These are phyloP conservation scores for Gallinago jamesoni DNA, from an alignment of 2,113 vertebrate genomes.

Conservation along the genomic window DNA sequence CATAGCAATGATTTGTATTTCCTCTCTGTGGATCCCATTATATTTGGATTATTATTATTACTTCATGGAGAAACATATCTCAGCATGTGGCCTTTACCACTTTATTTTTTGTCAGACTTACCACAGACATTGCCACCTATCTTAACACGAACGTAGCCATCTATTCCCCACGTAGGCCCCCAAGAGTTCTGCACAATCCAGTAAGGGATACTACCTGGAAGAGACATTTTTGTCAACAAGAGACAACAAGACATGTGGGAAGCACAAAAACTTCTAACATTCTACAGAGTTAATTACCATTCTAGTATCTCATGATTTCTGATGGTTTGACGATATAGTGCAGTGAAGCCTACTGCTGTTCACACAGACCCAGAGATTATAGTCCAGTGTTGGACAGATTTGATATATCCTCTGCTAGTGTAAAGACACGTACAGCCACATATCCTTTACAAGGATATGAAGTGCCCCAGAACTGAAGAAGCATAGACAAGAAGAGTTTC, in stretches of 20 bases:
- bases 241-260: neutral
- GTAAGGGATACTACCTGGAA: conserved; percentile 83
- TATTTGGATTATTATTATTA: neutral
- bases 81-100: neutral
- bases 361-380: neutral
- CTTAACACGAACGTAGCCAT: conserved; percentile 88
- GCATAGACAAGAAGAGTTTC: neutral
- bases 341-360: neutral
- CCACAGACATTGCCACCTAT: conserved; percentile 87
- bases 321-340: neutral
- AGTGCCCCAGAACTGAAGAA: neutral
- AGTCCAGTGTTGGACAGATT: neutral
- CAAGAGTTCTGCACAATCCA: conserved; percentile 95
- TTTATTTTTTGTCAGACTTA: conserved; percentile 69
- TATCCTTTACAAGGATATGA: neutral
- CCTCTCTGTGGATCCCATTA: neutral
- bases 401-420: neutral
- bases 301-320: neutral
- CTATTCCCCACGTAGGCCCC: conserved; percentile 86
- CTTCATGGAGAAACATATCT: neutral
- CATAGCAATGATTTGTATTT: neutral
- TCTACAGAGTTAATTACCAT: neutral
- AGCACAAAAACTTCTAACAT: neutral
- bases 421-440: fast-evolving
- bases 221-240: neutral